Evolutionary conservation across 2,113 vertebrate genomes (phyloP).

Genomic region (Struthio camelus): DNA sequence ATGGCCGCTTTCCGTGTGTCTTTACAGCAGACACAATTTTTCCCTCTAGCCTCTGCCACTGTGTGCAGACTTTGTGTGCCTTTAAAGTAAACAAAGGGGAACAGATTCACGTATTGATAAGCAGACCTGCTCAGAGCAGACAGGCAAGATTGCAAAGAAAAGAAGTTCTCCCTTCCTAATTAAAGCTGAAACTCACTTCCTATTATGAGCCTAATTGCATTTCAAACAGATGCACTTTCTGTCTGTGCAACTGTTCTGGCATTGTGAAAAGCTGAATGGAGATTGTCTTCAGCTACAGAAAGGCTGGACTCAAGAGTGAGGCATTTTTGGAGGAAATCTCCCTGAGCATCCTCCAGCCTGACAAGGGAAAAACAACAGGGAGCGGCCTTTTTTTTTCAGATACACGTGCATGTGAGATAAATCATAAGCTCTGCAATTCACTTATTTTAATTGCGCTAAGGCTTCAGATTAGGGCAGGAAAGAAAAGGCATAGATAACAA

Average conservation of each 20-base stretch:
- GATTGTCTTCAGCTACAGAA: neutral
- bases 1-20: neutral
- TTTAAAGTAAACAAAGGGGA: neutral
- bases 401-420: neutral
- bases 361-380: neutral
- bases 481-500: neutral
- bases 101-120: neutral
- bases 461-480: neutral
- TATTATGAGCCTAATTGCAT: neutral
- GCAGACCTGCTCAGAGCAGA: neutral
- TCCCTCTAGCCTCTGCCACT: neutral
- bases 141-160: neutral
- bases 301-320: neutral
- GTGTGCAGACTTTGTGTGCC: neutral
- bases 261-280: neutral
- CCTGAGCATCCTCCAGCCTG: neutral
- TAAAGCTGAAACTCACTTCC: slow-evolving; percentile 18
- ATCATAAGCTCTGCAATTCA: neutral
- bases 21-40: neutral
- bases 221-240: neutral
- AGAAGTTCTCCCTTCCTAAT: neutral
- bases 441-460: neutral
- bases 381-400: neutral
- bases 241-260: neutral
- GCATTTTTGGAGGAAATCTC: neutral